Evolutionary conservation across 2,888 invertebrate genomes (phyloP).

Genomic region (Pedicia rivosa): DNA sequence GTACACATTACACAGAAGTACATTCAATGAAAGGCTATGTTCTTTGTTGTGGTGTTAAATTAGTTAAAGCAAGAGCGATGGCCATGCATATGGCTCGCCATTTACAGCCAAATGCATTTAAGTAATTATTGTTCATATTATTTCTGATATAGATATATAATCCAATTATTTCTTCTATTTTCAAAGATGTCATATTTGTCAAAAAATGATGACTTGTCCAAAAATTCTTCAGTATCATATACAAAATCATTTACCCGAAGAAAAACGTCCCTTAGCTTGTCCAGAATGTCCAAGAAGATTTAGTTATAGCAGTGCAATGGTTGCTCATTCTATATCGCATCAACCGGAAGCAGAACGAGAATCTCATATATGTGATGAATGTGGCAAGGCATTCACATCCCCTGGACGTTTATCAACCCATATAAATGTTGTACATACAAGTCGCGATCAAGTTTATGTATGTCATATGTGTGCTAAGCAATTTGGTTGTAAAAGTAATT

Average conservation of each 20-base stretch:
- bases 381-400: conserved; percentile 13
- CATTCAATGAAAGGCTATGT: conserved; percentile 14
- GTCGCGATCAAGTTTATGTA: conserved; percentile 9
- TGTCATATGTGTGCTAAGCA: conserved; percentile 14
- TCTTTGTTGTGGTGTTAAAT: conserved; percentile 13
- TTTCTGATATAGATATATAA: background rate
- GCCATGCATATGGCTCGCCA: conserved; percentile 15
- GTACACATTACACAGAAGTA: conserved; percentile 11
- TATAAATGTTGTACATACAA: conserved; percentile 10
- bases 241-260: conserved; percentile 15
- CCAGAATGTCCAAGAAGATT: conserved; percentile 13
- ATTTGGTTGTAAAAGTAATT: conserved; percentile 13
- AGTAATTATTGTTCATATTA: conserved; percentile 3
- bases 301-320: conserved; percentile 12
- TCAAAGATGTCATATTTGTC: conserved; percentile 13
- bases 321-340: conserved; percentile 13
- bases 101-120: conserved; percentile 15
- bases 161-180: background rate
- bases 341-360: conserved; percentile 12
- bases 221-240: conserved; percentile 14
- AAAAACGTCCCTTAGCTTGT: conserved; percentile 13
- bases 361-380: conserved; percentile 14
- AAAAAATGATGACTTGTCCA: conserved; percentile 14
- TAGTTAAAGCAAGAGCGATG: conserved; percentile 12
- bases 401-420: conserved; percentile 12